A percentile compares a stretch with the other conserved stretches of the same genome.
These are phyloP conservation scores for Calliphora vomitoria DNA, from an alignment of 2,888 invertebrate species.

Conservation along the genomic window DNA sequence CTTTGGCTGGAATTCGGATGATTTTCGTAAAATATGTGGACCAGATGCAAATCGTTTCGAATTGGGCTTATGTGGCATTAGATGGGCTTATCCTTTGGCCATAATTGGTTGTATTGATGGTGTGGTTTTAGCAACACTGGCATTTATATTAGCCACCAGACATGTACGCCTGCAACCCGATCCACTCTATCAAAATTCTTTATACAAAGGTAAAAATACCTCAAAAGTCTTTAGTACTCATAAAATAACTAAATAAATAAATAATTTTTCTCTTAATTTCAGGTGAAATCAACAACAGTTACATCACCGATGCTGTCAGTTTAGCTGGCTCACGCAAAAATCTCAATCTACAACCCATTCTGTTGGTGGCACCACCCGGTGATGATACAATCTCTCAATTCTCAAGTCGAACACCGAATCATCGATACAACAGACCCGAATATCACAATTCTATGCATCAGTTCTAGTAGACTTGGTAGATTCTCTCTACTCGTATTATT, in stretches of 20 bases:
- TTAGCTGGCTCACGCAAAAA: slow-evolving; percentile 94
- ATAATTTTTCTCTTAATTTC: slow-evolving; percentile 69
- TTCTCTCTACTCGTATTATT: neutral
- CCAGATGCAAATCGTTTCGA: slow-evolving; percentile 91
- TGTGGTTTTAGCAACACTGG: slow-evolving; percentile 88
- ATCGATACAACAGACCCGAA: slow-evolving; percentile 85
- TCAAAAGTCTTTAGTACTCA: neutral
- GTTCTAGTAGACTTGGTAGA: slow-evolving; percentile 85
- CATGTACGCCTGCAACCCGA: slow-evolving; percentile 94
- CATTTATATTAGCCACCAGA: slow-evolving; percentile 96
- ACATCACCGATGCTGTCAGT: slow-evolving; percentile 93
- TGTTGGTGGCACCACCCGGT: slow-evolving; percentile 86
- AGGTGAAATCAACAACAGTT: slow-evolving; percentile 96
- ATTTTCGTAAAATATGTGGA: slow-evolving; percentile 94
- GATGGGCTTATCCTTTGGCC: slow-evolving; percentile 97
- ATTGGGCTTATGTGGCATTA: slow-evolving; percentile 93
- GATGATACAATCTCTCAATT: slow-evolving; percentile 92
- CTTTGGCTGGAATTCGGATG: slow-evolving; percentile 94
- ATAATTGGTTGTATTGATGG: slow-evolving; percentile 88
- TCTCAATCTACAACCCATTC: slow-evolving; percentile 93
- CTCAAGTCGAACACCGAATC: slow-evolving; percentile 88
- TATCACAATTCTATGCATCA: slow-evolving; percentile 90
- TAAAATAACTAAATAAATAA: neutral
- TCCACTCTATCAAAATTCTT: slow-evolving; percentile 89
- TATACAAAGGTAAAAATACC: slow-evolving; percentile 87